Evolutionary conservation across 2,888 invertebrate species (phyloP).

Genomic region (Diabrotica balteata): DNA sequence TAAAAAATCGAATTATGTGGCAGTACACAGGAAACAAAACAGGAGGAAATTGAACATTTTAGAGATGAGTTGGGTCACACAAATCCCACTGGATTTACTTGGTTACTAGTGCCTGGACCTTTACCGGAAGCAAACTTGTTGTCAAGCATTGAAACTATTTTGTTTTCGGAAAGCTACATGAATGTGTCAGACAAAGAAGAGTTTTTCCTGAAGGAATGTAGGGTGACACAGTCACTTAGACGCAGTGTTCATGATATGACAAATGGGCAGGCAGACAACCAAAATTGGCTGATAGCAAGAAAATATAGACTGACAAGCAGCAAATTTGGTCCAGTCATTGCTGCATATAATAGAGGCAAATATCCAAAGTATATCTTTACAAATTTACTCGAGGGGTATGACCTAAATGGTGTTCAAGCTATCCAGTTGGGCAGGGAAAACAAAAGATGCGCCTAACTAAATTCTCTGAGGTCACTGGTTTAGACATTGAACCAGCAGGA

Average conservation of each 20-base stretch:
- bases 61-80: too few species aligned
- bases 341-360: slow-evolving; percentile 12
- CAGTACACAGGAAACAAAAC: too few species aligned
- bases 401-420: slow-evolving; percentile 20
- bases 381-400: slow-evolving; percentile 16
- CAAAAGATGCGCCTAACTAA: slow-evolving; percentile 3
- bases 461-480: neutral
- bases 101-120: neutral
- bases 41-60: too few species aligned
- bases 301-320: slow-evolving; percentile 23
- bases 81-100: too few species aligned
- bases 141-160: neutral
- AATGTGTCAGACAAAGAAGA: slow-evolving; percentile 8
- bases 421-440: slow-evolving; percentile 37
- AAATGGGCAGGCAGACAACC: slow-evolving; percentile 15
- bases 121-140: neutral
- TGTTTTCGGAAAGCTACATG: slow-evolving; percentile 13
- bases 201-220: slow-evolving; percentile 13
- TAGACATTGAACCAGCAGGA: slow-evolving; percentile 6
- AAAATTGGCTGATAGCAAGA: slow-evolving; percentile 22
- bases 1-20: too few species aligned
- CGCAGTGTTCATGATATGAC: neutral
- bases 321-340: slow-evolving; percentile 16
- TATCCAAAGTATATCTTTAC: slow-evolving; percentile 20
- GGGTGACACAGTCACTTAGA: neutral